Evolutionary conservation across 2,888 invertebrate species (phyloP).

Genomic region (Gasteruption jaculator): DNA sequence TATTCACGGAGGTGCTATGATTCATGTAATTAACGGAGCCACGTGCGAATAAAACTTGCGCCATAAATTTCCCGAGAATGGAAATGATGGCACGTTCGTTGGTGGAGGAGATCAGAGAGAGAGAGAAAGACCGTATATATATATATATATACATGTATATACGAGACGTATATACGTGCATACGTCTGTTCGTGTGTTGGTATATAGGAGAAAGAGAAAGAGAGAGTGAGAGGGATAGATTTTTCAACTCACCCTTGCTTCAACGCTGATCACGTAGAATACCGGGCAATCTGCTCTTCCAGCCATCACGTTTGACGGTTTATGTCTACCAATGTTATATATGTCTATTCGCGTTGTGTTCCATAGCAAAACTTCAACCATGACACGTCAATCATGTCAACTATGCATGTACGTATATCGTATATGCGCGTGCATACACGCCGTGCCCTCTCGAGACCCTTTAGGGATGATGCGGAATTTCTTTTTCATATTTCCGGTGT

Average conservation of each 20-base stretch:
- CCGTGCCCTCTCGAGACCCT: too few species aligned
- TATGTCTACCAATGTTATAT: slow-evolving; percentile 35
- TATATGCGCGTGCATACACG: too few species aligned
- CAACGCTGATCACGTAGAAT: slow-evolving; percentile 38
- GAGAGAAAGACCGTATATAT: too few species aligned
- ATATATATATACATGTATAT: too few species aligned
- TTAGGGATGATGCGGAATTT: too few species aligned
- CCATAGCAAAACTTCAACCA: slow-evolving; percentile 26
- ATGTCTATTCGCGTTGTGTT: slow-evolving; percentile 28
- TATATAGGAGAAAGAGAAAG: neutral
- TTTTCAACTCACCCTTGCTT: too few species aligned
- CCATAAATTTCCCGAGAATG: slow-evolving; percentile 33
- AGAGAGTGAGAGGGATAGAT: slow-evolving; percentile 17
- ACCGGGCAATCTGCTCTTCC: slow-evolving; percentile 32
- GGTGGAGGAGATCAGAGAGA: too few species aligned
- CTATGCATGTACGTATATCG: slow-evolving; percentile 2
- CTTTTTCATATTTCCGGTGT: too few species aligned
- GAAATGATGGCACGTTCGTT: slow-evolving; percentile 34
- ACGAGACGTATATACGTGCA: neutral
- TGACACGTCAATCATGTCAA: slow-evolving; percentile 14
- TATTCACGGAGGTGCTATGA: slow-evolving; percentile 7
- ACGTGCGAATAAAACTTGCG: slow-evolving; percentile 31
- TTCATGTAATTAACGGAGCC: slow-evolving; percentile 28
- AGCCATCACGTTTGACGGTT: slow-evolving; percentile 39
- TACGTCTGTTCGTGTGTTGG: neutral